Evolutionary conservation across 2,113 vertebrate genomes (phyloP), one percentile per base, ranked within the genome.

Genomic region (Dromas ardeola): DNA sequence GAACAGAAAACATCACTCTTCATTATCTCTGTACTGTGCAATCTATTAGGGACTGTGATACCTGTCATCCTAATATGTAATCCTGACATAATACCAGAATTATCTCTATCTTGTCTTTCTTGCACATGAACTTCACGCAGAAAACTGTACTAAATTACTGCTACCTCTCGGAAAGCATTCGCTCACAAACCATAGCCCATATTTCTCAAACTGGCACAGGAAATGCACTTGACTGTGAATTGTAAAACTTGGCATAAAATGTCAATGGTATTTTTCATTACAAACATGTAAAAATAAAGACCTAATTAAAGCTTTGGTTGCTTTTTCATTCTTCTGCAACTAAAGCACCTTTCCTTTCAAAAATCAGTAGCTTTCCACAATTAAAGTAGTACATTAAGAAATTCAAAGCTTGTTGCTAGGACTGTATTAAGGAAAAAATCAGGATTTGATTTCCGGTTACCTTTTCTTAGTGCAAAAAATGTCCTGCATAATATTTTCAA

Each of bases 1-100:
- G 79, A 95, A 73, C 45, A 92, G 90, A 92, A 86, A 83, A 67
- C 90, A 94, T 95, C 88, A 45, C 71, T 96, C 95, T 90, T 93
- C 71, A 83, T 95, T 94, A 95, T 43, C 91, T 52, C 91, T 47
- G 81, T 29, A 32, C 92, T 58, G 25, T 53, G 74, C 40, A 23
- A 90, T 80, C 85, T 94, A 59, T 74, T 63, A 92, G 67, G 71
- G 67, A 70, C 67, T 11, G 32, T 50, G 95, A 83, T 95, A 85
- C 74, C 81, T 92, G 87, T 76, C 91, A 96, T 29, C 47, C 63
- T 66, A 85, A 87, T 72, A 91, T 2, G 79, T 74, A 95, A 92
- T 94, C 65, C 74, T 81, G 92, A 91, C 79, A 91, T 71, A 96
- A 95, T 55, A 93, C 67, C 73, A 81, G 72, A 81, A 94, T 90